Base-by-base conservation (phyloP, 2,888 invertebrate genomes). In the Drosophila sordidapex region DNA sequence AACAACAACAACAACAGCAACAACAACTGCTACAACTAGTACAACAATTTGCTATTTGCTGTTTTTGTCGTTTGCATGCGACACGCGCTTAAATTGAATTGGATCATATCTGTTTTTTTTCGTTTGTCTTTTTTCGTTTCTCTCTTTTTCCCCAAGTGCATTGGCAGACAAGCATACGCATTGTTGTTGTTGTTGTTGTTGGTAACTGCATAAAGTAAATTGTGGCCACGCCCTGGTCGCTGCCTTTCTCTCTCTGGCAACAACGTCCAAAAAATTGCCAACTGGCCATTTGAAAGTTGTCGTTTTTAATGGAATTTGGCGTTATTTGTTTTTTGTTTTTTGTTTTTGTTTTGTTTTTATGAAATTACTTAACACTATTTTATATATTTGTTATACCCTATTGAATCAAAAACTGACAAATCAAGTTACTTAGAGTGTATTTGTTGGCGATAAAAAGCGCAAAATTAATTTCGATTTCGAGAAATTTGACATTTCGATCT, bases 41-140 rank as follows among this genome's bases (percentile, higher is more conserved):
- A 49, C 70, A 75, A 66, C 65, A 77, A 70, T 63, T 76, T 66
- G 69, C 74, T 56, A 57, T 79, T 78, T 68, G 74, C 70, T 70
- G 43, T 64, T 70, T 74, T 68, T 75, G 65, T 69, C 46, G 75
- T 76, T 81, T 81, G 78, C 81, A 81, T 81, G 81, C 81, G 82
- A 82, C 82, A 82, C 82, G 79, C 82, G 82, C 70, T 83, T 75
- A 81, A 83, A 83, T 82, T 85, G 83, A 85, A 83, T 85, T 83
- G 83, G 85, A 85, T 83, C 82, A 82, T 82, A 83, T 85, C 82
- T 70, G 59, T 29, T 66, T 72, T 58, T 27, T 66, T 43, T 46
- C 46, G 15, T 29, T 49, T 27, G 35, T 35, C 31, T 36, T 33
- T 46, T 29, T 27, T 52, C 31, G 29, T 51, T 7, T 66, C 29